A percentile compares a stretch with the other conserved stretches of the same genome.
phyloP scores from a whole-genome alignment of 1,140 invertebrate species.

The Phortica variegata region DNA sequence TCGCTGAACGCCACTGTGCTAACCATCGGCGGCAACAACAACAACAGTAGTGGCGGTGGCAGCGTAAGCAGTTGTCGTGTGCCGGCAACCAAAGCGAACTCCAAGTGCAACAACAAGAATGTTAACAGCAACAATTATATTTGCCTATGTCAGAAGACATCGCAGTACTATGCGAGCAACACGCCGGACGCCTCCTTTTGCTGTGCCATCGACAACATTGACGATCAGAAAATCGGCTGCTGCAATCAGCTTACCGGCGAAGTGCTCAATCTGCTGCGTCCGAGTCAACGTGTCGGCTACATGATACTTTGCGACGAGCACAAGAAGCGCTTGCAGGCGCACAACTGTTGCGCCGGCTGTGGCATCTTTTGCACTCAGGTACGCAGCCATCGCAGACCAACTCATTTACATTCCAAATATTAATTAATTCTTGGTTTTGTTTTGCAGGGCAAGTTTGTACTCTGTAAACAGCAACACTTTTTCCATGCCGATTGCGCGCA shows the following conservation, averaged over 20 bases:
- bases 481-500: slow-evolving; percentile 55
- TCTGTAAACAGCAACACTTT: slow-evolving; percentile 54
- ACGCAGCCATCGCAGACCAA: slow-evolving; percentile 12
- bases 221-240: slow-evolving; percentile 77
- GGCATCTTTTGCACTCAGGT: slow-evolving; percentile 91
- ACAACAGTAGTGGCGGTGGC: slow-evolving; percentile 4
- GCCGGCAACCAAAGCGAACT: slow-evolving; percentile 7
- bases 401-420: neutral
- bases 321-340: slow-evolving; percentile 70
- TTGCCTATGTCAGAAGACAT: slow-evolving; percentile 48
- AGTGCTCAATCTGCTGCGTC: slow-evolving; percentile 67
- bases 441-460: slow-evolving; percentile 48
- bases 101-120: slow-evolving; percentile 1
- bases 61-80: neutral
- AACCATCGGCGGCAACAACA: neutral
- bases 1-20: no score
- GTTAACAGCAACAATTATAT: slow-evolving; percentile 28
- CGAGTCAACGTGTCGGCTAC: slow-evolving; percentile 79
- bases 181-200: slow-evolving; percentile 57
- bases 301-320: slow-evolving; percentile 83
- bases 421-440: neutral
- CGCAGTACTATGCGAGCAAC: slow-evolving; percentile 50
- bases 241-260: slow-evolving; percentile 64
- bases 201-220: slow-evolving; percentile 75
- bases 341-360: slow-evolving; percentile 89